A percentile compares a stretch with the other conserved stretches of the same genome.
phyloP scores from a whole-genome alignment of 1,140 invertebrate genomes.

The Formica exsecta region DNA sequence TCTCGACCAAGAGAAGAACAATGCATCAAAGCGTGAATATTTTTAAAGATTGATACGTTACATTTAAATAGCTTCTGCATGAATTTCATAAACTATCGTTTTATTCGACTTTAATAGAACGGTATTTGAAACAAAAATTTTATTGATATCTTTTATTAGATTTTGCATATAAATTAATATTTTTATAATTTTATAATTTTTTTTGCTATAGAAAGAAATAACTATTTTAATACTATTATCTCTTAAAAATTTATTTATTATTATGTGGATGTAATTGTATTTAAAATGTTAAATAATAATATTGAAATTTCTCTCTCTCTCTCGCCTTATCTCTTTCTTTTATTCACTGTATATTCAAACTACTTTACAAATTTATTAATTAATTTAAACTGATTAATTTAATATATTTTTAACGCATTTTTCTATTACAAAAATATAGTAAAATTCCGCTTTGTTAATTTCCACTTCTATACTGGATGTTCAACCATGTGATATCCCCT shows the following conservation, averaged over 20 bases:
- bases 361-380: no score
- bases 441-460: slow-evolving; percentile 2
- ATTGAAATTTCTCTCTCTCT: no score
- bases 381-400: no score
- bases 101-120: not conserved
- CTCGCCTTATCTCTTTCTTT: no score
- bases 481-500: not conserved
- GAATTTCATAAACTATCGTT: slow-evolving; percentile 3
- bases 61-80: not conserved
- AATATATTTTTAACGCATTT: no score
- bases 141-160: not conserved
- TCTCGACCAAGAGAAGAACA: not conserved
- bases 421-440: not conserved
- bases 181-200: not conserved
- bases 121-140: slow-evolving; percentile 3
- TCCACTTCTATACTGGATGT: slow-evolving; percentile 1
- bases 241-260: not conserved
- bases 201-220: not conserved
- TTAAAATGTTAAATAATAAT: no score
- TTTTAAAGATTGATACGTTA: slow-evolving; percentile 33
- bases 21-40: slow-evolving; percentile 7
- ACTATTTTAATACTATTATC: slow-evolving; percentile 1
- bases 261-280: no score
- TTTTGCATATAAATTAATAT: not conserved
- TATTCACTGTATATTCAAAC: no score